Base-by-base conservation (phyloP, 2,888 invertebrate genomes). In the Pandemis heparana region DNA sequence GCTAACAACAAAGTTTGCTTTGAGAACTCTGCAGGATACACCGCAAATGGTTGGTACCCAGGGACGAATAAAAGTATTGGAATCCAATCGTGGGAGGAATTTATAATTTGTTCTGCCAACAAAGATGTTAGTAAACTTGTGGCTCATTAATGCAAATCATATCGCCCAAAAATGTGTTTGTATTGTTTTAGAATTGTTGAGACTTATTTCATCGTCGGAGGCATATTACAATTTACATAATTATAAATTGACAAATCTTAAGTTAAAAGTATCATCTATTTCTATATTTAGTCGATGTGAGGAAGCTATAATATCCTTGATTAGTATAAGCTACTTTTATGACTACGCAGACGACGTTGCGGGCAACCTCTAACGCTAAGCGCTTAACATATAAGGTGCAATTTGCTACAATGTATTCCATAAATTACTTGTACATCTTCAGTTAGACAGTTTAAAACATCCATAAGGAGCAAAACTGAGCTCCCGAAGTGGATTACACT, bases 61-160 rank as follows among this genome's bases (percentile, higher is more conserved):
- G 79, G 79, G 83, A 84, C 83, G 83, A 88, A 85, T 86, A 85
- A 85, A 85, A 85, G 81, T 82, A 83, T 85, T 80, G 75, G 79
- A 83, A 79, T 84, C 68, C 68, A 73, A 73, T 68, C 68, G 73
- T 18, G 56, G 39, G 39, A 23, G 43, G 73, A 73, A 67, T 71
- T 67, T 48, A 63, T 75, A 71, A 67, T 71, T 23, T 56, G n/a
- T 62, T 62, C 18, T 9, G 43, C 18, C n/a, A 41, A 41, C n/a
- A 32, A 48, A 64, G 48, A 66, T 16, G 41, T 66, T 66, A 32
- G 32, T 56, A 12, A 56, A 56, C 12, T 43, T 41, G 18, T 5
- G 18, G 43, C 43, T 43, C 18, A 61, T 38, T 43, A 43, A 62
- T 62, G 18, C 43, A 62, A 62, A 62, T 62, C 43, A 62, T 14